Conservation (phyloP, 2,797 vertebrate genomes). For the Rhinoraja longicauda region DNA sequence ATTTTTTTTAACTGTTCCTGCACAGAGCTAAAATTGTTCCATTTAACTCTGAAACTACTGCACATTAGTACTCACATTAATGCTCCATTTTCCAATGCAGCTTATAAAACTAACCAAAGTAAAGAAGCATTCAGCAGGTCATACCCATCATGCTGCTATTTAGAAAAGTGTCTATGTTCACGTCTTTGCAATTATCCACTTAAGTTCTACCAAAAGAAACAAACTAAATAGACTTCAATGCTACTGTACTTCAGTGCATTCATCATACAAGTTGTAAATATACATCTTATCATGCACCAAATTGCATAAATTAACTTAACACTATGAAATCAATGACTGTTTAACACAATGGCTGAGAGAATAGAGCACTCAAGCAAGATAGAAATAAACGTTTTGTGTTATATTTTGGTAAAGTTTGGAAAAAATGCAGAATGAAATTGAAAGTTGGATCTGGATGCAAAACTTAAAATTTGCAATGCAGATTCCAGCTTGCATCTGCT, state of each 20-base stretch:
- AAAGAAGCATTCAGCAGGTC: constrained; percentile 40
- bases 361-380: neutral
- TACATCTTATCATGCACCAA: neutral
- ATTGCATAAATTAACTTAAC: neutral
- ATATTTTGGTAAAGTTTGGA: neutral
- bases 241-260: neutral
- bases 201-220: neutral
- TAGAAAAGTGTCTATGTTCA: constrained; percentile 16
- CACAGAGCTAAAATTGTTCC: neutral
- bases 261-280: neutral
- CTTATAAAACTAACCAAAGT: constrained; percentile 37
- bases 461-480: neutral
- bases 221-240: neutral
- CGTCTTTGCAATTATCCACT: neutral
- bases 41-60: constrained; percentile 29
- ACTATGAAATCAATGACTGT: neutral
- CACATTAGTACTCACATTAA: constrained; percentile 40
- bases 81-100: constrained; percentile 22
- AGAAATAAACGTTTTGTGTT: neutral
- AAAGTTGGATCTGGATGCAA: neutral
- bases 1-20: neutral
- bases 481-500: neutral
- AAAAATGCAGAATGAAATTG: neutral
- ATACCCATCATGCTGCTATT: constrained; percentile 38
- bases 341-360: neutral